Conservation (phyloP, 2,888 invertebrate genomes). For the Torymus auratus region DNA sequence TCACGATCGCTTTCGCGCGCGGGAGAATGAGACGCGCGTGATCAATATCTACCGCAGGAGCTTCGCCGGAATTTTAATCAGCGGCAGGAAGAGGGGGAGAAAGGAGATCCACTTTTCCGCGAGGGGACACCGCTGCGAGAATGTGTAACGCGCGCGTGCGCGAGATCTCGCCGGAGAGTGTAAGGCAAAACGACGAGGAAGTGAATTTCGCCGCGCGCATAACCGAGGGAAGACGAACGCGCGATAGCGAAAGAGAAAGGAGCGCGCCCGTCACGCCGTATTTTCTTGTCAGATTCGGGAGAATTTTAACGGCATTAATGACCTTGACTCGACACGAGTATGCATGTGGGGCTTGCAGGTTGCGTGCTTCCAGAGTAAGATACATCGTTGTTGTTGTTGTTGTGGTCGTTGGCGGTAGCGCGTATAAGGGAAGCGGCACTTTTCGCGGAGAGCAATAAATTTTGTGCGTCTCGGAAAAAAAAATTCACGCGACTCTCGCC, state of each 20-base stretch:
- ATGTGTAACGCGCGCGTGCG: background rate
- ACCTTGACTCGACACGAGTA: background rate
- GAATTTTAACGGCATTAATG: slow-evolving; percentile 5
- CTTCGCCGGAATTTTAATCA: slow-evolving; percentile 42
- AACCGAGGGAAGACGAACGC: background rate
- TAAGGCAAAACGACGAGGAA: background rate
- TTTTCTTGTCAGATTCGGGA: background rate
- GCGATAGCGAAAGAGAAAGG: background rate
- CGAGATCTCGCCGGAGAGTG: background rate
- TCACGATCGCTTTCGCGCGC: slow-evolving; percentile 7
- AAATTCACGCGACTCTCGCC: too few relatives aligned
- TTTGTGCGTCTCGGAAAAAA: too few relatives aligned
- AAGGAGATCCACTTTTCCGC: slow-evolving; percentile 7
- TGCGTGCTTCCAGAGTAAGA: background rate
- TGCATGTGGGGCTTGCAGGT: background rate
- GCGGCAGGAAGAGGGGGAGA: background rate
- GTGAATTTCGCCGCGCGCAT: background rate
- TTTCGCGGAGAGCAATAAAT: too few relatives aligned
- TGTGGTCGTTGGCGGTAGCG: too few relatives aligned
- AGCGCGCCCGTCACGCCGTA: background rate
- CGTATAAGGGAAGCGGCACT: too few relatives aligned
- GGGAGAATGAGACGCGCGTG: background rate
- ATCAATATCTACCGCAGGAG: slow-evolving; percentile 17
- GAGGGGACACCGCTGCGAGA: background rate
- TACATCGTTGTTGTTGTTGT: too few relatives aligned